Conservation (phyloP, 2,888 invertebrate species). For the Acleris laterana region DNA sequence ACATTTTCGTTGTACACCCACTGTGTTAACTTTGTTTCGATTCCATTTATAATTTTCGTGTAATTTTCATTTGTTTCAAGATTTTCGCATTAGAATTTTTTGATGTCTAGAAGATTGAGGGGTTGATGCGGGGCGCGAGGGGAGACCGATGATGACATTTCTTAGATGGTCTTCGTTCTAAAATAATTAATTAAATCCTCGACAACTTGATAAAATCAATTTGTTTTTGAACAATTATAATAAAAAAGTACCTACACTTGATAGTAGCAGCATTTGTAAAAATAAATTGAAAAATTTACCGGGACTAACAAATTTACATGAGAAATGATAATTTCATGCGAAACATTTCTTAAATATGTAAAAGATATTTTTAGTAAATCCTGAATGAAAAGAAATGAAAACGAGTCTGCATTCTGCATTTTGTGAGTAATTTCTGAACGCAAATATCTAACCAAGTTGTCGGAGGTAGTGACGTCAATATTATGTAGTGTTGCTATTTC, state of each 20-base stretch:
- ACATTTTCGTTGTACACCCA: slow-evolving; percentile 45
- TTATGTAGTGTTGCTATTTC: slow-evolving; percentile 28
- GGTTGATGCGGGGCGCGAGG: slow-evolving; percentile 45
- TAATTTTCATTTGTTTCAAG: slow-evolving; percentile 56
- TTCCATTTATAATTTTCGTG: slow-evolving; percentile 43
- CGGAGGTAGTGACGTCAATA: slow-evolving; percentile 38
- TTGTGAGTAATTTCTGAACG: slow-evolving; percentile 46
- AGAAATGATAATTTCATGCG: background rate
- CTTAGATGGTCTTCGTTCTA: slow-evolving; percentile 25
- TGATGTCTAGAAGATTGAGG: slow-evolving; percentile 32
- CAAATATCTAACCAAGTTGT: slow-evolving; percentile 14
- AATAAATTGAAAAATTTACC: no score
- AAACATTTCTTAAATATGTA: background rate
- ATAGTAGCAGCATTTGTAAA: no score
- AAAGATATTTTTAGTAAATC: no score
- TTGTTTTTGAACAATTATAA: background rate
- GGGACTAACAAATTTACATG: background rate
- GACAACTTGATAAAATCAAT: background rate
- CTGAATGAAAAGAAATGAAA: background rate
- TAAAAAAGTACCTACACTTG: no score
- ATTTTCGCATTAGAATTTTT: slow-evolving; percentile 45
- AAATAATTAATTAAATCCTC: background rate
- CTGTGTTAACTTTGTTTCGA: slow-evolving; percentile 43
- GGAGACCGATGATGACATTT: slow-evolving; percentile 44
- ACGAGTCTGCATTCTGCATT: background rate